Evolutionary conservation across 2,113 vertebrate genomes (phyloP), one percentile per base, ranked within the genome.

Genomic region (Rhineura floridana): DNA sequence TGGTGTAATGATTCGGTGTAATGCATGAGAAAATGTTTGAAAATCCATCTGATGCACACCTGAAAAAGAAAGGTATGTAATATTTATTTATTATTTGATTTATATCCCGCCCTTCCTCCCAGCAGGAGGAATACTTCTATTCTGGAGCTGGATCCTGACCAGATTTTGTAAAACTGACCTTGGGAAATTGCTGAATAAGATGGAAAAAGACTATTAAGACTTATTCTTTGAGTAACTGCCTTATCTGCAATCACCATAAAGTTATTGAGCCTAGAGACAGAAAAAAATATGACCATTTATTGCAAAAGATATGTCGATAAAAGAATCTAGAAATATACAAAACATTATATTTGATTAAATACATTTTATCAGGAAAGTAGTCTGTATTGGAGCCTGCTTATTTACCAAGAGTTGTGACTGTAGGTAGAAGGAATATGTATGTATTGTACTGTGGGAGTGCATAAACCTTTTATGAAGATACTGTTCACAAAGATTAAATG

Each of bases 281-380:
- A 94, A 87, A 94, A 96, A 97, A 97, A 94, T 63, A 96, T 33
- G 87, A 94, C 85, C 78, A 89, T 97, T 96, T 96, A 95, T 97
- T 96, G 92, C 65, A 95, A 96, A 96, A 97, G 91, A 90, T 93
- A 93, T 95, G 86, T 89, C 83, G 87, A 94, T 96, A 95, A 88
- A 97, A 96, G 90, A 92, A 90, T 93, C 93, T 96, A 95, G 85
- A 96, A 95, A 96, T 92, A 90, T 95, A 95, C 91, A 95, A 95
- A 96, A 93, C 81, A 80, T 89, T 93, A 91, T 80, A 89, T 84
- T n/a, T 67, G 73, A 33, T 92, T 80, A 88, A n/a, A 62, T 84
- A 91, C 84, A 81, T 88, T 80, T 93, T 63, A 83, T 92, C 89
- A 92, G 91, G 92, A 96, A 95, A 92, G 36, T 85, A 83, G 46